Conservation (phyloP, 1,140 invertebrate genomes). For the Cheumatopsyche charites region DNA sequence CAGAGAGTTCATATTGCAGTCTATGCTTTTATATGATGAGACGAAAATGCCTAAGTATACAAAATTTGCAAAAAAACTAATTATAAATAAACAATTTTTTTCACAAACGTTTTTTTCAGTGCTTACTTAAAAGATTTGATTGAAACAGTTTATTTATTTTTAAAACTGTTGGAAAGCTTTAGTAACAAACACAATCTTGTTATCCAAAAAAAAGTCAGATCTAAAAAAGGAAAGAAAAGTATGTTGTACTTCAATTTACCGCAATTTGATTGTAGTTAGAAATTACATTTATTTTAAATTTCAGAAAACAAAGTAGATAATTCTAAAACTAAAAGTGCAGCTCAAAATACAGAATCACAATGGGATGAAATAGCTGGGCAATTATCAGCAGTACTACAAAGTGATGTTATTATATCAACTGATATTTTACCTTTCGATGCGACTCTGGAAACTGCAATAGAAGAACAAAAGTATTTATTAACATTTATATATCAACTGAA, state of each 20-base stretch:
- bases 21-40: slow-evolving; percentile 83
- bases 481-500: slow-evolving; percentile 25
- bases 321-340: slow-evolving; percentile 46
- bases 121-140: slow-evolving; percentile 86
- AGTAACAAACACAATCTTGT: slow-evolving; percentile 75
- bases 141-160: slow-evolving; percentile 88
- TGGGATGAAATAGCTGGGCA: slow-evolving; percentile 78
- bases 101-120: slow-evolving; percentile 57
- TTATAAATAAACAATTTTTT: too few species aligned
- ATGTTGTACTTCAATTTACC: slow-evolving; percentile 32
- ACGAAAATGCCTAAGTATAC: slow-evolving; percentile 83
- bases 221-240: slow-evolving; percentile 61
- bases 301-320: slow-evolving; percentile 48
- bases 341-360: slow-evolving; percentile 48
- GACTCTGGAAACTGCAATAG: slow-evolving; percentile 78
- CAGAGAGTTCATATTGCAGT: slow-evolving; percentile 83
- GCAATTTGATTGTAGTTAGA: not conserved
- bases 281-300: slow-evolving; percentile 9
- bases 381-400: slow-evolving; percentile 73
- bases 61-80: slow-evolving; percentile 30
- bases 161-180: slow-evolving; percentile 89
- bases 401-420: slow-evolving; percentile 62
- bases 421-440: slow-evolving; percentile 86
- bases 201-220: slow-evolving; percentile 72
- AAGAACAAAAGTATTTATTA: slow-evolving; percentile 82